These are phyloP conservation scores for Montifringilla adamsi DNA, from an alignment of 2,113 vertebrate genomes.

Conservation along the genomic window DNA sequence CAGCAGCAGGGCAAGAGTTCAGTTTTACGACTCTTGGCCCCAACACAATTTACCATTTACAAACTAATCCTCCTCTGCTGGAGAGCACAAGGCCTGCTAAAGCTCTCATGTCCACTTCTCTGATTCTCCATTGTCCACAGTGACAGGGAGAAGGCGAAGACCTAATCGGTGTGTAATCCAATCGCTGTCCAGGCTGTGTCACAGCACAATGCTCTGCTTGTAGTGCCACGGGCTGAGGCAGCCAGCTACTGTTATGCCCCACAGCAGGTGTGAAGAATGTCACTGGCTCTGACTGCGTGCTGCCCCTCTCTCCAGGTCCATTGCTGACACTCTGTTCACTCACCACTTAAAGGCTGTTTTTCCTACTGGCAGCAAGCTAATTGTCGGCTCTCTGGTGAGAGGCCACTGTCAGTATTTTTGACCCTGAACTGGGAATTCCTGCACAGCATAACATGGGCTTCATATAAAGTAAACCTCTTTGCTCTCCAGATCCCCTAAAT, in stretches of 20 bases:
- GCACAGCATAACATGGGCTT: neutral
- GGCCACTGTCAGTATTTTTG: neutral
- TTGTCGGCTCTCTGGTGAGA: neutral
- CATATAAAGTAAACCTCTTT: neutral
- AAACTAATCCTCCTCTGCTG: constrained; percentile 61
- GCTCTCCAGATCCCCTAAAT: neutral
- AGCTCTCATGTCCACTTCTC: constrained; percentile 64
- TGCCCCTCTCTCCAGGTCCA: constrained; percentile 60
- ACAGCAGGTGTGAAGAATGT: constrained; percentile 81
- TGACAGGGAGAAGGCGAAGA: constrained; percentile 54
- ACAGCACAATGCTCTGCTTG: constrained; percentile 76
- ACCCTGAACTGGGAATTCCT: constrained; percentile 5
- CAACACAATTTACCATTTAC: constrained; percentile 67
- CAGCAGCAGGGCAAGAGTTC: constrained; percentile 60
- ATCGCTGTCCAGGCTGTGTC: constrained; percentile 67
- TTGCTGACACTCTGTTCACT: constrained; percentile 27
- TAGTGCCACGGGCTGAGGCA: constrained; percentile 68
- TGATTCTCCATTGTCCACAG: constrained; percentile 70
- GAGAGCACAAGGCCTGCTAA: constrained; percentile 61
- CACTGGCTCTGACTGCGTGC: constrained; percentile 40
- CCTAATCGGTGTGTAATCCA: constrained; percentile 75
- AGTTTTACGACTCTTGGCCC: constrained; percentile 61
- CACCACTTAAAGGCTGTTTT: constrained; percentile 47
- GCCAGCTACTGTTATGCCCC: constrained; percentile 75
- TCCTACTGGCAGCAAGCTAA: neutral